Evolutionary conservation across 2,888 invertebrate species (phyloP).

Genomic region (Macaria notata): DNA sequence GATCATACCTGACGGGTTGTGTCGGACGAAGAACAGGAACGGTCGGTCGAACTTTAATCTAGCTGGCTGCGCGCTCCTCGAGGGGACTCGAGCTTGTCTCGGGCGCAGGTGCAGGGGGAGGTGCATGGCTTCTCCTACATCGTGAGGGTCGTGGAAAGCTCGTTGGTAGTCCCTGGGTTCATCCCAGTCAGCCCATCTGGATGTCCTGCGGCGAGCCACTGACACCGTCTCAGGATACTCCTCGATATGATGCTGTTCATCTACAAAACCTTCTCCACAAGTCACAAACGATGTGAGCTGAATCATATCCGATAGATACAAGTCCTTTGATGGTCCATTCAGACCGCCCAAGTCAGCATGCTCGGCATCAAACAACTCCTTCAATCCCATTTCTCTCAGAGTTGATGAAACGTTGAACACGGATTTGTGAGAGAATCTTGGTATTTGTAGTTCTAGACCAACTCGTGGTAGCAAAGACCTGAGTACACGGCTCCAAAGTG

Average conservation of each 20-base stretch:
- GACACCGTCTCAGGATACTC: slow-evolving; percentile 88
- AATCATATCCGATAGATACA: slow-evolving; percentile 92
- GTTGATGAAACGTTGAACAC: slow-evolving; percentile 91
- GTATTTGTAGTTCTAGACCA: slow-evolving; percentile 91
- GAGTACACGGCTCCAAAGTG: slow-evolving; percentile 88
- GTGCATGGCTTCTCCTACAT: slow-evolving; percentile 74
- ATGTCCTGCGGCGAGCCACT: slow-evolving; percentile 57
- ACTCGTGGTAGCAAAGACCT: slow-evolving; percentile 88
- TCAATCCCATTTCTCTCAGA: slow-evolving; percentile 90
- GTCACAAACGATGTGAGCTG: slow-evolving; percentile 93
- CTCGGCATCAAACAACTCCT: slow-evolving; percentile 88
- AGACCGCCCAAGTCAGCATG: slow-evolving; percentile 92
- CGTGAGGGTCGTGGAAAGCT: slow-evolving; percentile 86
- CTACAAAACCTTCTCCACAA: slow-evolving; percentile 88
- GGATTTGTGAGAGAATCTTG: slow-evolving; percentile 91
- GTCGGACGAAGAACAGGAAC: slow-evolving; percentile 93
- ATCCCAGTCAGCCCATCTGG: slow-evolving; percentile 78
- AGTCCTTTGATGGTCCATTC: slow-evolving; percentile 89
- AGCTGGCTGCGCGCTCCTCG: slow-evolving; percentile 84
- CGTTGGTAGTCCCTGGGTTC: slow-evolving; percentile 85
- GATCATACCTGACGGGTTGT: slow-evolving; percentile 95
- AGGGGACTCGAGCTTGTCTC: slow-evolving; percentile 86
- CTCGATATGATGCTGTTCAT: slow-evolving; percentile 90
- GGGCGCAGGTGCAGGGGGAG: slow-evolving; percentile 87
- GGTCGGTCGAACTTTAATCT: slow-evolving; percentile 93